Evolutionary conservation across 2,888 invertebrate species (phyloP).

Genomic region (Cistogaster globosa): DNA sequence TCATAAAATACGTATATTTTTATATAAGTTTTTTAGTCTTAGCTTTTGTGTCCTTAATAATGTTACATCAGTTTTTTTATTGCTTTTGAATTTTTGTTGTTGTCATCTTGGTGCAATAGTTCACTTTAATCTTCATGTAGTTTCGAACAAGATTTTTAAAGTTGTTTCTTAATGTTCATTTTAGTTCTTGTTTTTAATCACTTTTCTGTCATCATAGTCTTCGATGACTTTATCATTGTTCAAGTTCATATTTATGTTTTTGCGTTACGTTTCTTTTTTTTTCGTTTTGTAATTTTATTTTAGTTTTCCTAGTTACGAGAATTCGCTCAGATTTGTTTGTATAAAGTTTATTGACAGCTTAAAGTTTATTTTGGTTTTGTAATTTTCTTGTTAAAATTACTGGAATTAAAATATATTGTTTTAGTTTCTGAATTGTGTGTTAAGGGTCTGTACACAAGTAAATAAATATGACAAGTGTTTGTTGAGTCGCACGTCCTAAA

Average conservation of each 20-base stretch:
- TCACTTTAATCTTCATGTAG: conserved; percentile 61
- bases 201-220: conserved; percentile 62
- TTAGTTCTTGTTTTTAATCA: conserved; percentile 60
- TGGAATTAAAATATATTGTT: no score
- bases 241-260: conserved; percentile 55
- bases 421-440: no score
- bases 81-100: conserved; percentile 47
- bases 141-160: conserved; percentile 55
- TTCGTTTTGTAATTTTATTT: background rate
- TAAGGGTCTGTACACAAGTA: no score
- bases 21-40: conserved; percentile 70
- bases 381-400: conserved; percentile 68
- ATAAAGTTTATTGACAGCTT: conserved; percentile 39
- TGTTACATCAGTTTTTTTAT: conserved; percentile 49
- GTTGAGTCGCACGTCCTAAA: no score
- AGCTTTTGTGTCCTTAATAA: conserved; percentile 72
- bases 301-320: background rate
- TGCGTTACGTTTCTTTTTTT: background rate
- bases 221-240: conserved; percentile 63
- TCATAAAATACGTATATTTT: conserved; percentile 63
- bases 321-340: conserved; percentile 43
- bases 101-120: conserved; percentile 65
- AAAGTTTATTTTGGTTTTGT: conserved; percentile 4
- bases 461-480: no score
- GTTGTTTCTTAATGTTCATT: conserved; percentile 56